Evolutionary conservation across 2,797 vertebrate genomes (phyloP).

Genomic region (Betta splendens): DNA sequence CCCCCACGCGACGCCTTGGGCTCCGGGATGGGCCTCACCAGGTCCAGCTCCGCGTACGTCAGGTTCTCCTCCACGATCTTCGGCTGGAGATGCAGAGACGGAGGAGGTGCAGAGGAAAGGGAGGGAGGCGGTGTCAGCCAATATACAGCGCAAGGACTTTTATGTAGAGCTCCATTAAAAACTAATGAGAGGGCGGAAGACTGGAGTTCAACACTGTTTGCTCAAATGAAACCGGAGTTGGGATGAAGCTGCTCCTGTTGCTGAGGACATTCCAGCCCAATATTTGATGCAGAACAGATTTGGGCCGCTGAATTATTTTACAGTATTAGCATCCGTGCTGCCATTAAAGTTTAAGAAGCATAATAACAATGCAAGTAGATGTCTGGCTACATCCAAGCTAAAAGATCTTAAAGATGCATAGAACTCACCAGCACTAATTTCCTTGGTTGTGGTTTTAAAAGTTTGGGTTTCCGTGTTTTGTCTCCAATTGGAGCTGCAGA

Average conservation of each 20-base stretch:
- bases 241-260: constrained; percentile 6
- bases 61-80: constrained; percentile 91
- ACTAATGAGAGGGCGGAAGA: constrained; percentile 25
- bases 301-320: no score
- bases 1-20: constrained; percentile 79
- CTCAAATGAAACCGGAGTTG: not conserved
- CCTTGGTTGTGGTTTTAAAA: constrained; percentile 90
- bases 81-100: constrained; percentile 64
- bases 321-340: no score
- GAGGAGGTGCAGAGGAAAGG: not conserved
- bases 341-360: not conserved
- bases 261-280: not conserved
- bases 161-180: constrained; percentile 27
- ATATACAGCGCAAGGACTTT: no score
- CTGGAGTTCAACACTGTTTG: constrained; percentile 13
- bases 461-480: constrained; percentile 87
- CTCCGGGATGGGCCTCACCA: constrained; percentile 87
- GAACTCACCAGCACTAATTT: constrained; percentile 90
- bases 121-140: constrained; percentile 24
- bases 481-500: constrained; percentile 85
- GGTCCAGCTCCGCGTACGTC: constrained; percentile 95
- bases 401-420: no score
- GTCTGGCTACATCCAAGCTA: not conserved
- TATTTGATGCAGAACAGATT: no score
- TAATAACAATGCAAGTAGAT: not conserved